Percentiles rank a stretch among this genome's conserved stretches.
These are phyloP conservation scores for Drosophila chauvacae DNA, from an alignment of 1,140 invertebrate species.

Conservation along the genomic window DNA sequence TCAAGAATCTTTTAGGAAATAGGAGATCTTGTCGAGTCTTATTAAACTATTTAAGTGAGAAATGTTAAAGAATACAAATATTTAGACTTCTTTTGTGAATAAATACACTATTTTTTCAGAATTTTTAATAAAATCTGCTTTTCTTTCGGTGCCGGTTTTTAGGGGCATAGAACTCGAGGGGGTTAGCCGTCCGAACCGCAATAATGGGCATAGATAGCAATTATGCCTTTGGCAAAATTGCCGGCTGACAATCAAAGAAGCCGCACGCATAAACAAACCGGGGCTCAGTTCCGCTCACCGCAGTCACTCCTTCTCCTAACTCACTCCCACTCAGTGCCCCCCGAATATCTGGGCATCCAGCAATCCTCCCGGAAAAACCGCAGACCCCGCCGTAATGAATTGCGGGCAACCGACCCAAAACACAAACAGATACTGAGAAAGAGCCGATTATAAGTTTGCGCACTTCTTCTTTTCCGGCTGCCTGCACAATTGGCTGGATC, in stretches of 20 bases:
- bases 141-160: not conserved
- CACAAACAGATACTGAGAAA: constrained; percentile 37
- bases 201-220: constrained; percentile 44
- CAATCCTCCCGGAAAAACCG: constrained; percentile 22
- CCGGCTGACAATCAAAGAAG: constrained; percentile 49
- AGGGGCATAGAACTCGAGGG: not conserved
- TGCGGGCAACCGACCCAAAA: constrained; percentile 47
- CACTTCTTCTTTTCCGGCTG: constrained; percentile 48
- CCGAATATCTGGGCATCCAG: not conserved
- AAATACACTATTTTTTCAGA: not conserved
- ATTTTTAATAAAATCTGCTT: not conserved
- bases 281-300: constrained; percentile 15
- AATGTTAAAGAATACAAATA: not conserved
- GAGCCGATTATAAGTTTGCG: constrained; percentile 46
- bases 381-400: constrained; percentile 51
- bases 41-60: too few species aligned
- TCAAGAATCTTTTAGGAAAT: not conserved
- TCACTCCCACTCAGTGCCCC: not conserved
- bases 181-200: constrained; percentile 19
- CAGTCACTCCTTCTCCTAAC: constrained; percentile 2
- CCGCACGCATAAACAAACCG: constrained; percentile 46
- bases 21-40: not conserved
- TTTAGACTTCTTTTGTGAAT: not conserved
- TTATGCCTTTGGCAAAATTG: constrained; percentile 52
- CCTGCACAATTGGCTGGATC: constrained; percentile 47